phyloP scores from a whole-genome alignment of 2,113 vertebrate species.

The Tichodroma muraria region DNA sequence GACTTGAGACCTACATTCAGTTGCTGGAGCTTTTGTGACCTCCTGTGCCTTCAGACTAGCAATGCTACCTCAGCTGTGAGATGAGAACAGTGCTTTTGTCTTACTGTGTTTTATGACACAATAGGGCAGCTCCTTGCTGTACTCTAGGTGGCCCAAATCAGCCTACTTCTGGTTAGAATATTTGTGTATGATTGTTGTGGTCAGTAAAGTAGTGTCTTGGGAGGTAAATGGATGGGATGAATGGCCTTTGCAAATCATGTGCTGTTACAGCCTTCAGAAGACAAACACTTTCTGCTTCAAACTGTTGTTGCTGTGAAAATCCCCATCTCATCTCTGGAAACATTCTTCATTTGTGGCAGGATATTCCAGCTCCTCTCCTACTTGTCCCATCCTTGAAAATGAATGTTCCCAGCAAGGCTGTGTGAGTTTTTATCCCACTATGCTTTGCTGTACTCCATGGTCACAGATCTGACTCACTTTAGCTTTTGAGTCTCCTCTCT shows the following conservation, averaged over 20 bases:
- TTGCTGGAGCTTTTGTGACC: neutral
- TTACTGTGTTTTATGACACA: neutral
- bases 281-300: neutral
- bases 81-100: neutral
- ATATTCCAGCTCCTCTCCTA: neutral
- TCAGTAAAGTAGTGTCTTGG: neutral
- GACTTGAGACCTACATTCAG: neutral
- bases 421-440: neutral
- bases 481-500: neutral
- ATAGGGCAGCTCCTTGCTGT: neutral
- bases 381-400: neutral
- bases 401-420: neutral
- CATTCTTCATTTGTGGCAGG: neutral
- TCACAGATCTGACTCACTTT: neutral
- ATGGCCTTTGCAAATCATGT: neutral
- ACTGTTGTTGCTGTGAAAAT: neutral
- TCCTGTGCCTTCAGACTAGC: neutral
- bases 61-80: neutral
- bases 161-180: neutral
- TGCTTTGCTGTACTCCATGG: neutral
- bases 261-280: neutral
- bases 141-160: neutral
- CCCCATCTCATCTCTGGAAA: neutral
- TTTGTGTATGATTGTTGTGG: neutral
- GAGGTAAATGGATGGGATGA: neutral